A percentile compares a stretch with the other conserved stretches of the same genome.
Evolutionary conservation across 2,113 vertebrate genomes (phyloP).

Genomic region (Murina feae): DNA sequence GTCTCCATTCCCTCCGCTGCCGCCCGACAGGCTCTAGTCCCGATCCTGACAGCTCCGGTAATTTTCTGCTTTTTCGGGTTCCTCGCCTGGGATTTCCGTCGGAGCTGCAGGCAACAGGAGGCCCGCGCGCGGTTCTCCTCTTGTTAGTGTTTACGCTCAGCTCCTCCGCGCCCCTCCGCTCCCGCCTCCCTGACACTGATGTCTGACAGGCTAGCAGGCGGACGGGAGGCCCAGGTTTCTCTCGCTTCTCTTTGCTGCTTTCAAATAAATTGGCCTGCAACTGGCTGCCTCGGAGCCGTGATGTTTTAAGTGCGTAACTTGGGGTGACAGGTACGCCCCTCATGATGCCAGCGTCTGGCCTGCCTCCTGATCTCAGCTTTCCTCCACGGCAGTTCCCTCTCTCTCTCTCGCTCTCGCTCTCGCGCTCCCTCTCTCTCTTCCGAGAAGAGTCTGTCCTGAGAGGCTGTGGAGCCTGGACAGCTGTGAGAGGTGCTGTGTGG

Average conservation of each 20-base stretch:
- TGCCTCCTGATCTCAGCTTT: constrained; percentile 71
- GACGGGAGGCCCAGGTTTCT: constrained; percentile 65
- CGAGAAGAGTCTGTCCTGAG: constrained; percentile 71
- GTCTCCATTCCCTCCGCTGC: not conserved
- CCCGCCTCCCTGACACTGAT: constrained; percentile 68
- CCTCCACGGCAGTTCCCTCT: constrained; percentile 63
- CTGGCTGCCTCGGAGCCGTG: constrained; percentile 58
- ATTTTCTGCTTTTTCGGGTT: constrained; percentile 62
- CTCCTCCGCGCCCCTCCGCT: constrained; percentile 58
- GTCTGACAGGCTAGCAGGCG: constrained; percentile 77
- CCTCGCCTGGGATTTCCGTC: constrained; percentile 57
- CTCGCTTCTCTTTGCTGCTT: constrained; percentile 67
- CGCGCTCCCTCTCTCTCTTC: constrained; percentile 59
- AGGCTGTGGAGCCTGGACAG: constrained; percentile 68
- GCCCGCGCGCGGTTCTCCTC: constrained; percentile 53
- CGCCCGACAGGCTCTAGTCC: constrained; percentile 61
- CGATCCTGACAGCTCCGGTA: constrained; percentile 48
- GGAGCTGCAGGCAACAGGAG: constrained; percentile 57
- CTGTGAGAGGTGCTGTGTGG: constrained; percentile 60
- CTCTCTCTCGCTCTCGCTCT: constrained; percentile 48
- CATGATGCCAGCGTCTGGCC: constrained; percentile 59
- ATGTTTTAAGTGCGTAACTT: constrained; percentile 65
- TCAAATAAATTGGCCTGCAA: constrained; percentile 79
- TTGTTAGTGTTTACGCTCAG: constrained; percentile 70
- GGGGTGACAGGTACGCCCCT: constrained; percentile 78